A percentile compares a stretch with the other conserved stretches of the same genome.
Evolutionary conservation across 1,140 invertebrate species (phyloP).

Genomic region (Reticulitermes speratus): DNA sequence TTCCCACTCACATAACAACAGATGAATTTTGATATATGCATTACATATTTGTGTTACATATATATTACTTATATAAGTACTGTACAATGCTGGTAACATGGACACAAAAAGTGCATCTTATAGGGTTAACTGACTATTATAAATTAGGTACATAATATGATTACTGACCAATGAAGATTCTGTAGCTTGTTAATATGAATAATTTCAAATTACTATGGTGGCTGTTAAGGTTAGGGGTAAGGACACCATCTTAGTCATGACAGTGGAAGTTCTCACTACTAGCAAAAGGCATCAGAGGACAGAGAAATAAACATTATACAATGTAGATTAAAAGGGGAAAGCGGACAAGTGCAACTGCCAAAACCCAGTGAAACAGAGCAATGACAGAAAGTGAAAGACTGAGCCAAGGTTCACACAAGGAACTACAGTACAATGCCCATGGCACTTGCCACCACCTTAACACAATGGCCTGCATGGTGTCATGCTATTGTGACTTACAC

Average conservation of each 20-base stretch:
- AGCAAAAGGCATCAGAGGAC: background rate
- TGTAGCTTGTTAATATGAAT: background rate
- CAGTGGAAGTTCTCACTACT: slow-evolving; percentile 8
- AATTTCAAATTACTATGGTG: background rate
- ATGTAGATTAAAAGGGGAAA: background rate
- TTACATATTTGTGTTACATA: background rate
- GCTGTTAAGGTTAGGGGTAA: background rate
- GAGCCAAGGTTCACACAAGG: slow-evolving; percentile 25
- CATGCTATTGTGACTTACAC: slow-evolving; percentile 27
- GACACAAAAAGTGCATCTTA: background rate
- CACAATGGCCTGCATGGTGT: slow-evolving; percentile 33
- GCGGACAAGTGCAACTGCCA: slow-evolving; percentile 20
- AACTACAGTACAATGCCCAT: slow-evolving; percentile 32
- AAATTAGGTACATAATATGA: background rate
- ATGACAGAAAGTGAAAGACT: slow-evolving; percentile 34
- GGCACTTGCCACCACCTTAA: slow-evolving; percentile 36
- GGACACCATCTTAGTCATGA: background rate
- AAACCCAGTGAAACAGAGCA: slow-evolving; percentile 33
- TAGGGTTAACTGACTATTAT: background rate
- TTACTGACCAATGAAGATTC: background rate
- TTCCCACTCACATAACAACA: background rate
- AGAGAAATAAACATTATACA: background rate
- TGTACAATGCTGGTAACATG: background rate
- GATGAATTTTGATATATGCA: background rate
- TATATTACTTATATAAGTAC: background rate